These are phyloP conservation scores for Hydropotes inermis DNA, from an alignment of 2,113 vertebrate species.

Conservation along the genomic window DNA sequence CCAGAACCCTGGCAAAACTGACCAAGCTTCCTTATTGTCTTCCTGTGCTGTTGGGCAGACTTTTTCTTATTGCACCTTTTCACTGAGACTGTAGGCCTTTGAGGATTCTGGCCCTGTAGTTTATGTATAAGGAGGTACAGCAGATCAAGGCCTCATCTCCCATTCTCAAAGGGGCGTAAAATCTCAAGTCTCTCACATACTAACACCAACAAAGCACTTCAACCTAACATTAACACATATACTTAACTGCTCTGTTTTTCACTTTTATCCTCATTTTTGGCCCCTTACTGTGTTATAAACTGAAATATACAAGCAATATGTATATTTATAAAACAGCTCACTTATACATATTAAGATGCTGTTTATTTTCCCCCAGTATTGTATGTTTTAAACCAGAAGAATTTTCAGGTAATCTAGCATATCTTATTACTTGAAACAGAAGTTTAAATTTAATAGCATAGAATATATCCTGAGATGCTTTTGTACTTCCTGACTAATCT, in stretches of 20 bases:
- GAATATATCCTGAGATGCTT: background rate
- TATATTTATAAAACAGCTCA: background rate
- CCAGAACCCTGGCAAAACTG: background rate
- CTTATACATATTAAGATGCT: background rate
- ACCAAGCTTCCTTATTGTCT: background rate
- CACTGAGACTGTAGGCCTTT: background rate
- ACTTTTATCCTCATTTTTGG: conserved; percentile 16
- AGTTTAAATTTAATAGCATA: background rate
- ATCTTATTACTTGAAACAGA: background rate
- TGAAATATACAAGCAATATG: background rate
- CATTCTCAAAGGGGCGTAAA: background rate
- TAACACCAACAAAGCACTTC: background rate
- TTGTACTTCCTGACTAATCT: background rate
- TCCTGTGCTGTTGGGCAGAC: background rate
- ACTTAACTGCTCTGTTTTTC: background rate
- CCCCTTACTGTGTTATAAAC: background rate
- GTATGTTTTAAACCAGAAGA: background rate
- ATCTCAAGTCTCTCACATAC: background rate
- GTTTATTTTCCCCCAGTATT: background rate
- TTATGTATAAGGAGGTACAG: background rate
- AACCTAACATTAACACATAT: background rate
- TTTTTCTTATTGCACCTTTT: background rate
- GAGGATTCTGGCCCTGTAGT: background rate
- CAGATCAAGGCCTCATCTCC: background rate
- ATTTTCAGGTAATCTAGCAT: background rate